phyloP scores from a whole-genome alignment of 92 coral and sea anemone genomes.

The Nematostella vectensis region DNA sequence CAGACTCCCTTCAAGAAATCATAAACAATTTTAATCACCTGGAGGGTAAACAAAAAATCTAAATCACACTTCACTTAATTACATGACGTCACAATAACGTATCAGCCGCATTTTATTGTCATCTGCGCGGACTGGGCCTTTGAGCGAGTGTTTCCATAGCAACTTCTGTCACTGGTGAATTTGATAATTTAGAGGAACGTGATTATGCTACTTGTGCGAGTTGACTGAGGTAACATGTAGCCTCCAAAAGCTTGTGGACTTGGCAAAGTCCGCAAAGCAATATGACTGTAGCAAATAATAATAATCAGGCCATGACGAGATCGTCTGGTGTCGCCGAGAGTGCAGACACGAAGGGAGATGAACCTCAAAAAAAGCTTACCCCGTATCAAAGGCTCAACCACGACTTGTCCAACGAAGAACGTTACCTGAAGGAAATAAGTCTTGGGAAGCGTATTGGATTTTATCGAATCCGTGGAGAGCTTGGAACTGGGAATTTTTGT shows the following conservation, averaged over 20 bases:
- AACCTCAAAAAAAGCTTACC: constrained; percentile 44
- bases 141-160: not conserved
- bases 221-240: not conserved
- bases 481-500: constrained; percentile 96
- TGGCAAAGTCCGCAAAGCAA: not conserved
- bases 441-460: constrained; percentile 97
- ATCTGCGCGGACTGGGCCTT: constrained; percentile 2
- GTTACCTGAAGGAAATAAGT: constrained; percentile 77
- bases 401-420: constrained; percentile 79
- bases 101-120: not conserved
- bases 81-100: constrained; percentile 1
- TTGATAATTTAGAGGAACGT: not conserved
- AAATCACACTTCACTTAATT: not conserved
- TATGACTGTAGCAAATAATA: constrained; percentile 76
- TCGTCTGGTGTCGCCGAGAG: constrained; percentile 45
- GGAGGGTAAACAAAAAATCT: not conserved
- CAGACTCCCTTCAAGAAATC: not conserved
- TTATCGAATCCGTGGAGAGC: constrained; percentile 95
- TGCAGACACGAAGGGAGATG: constrained; percentile 40
- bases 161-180: not conserved
- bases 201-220: not conserved
- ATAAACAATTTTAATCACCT: constrained; percentile 3
- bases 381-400: constrained; percentile 75
- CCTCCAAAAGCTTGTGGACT: not conserved
- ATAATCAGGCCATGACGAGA: constrained; percentile 46